Evolutionary conservation across 2,888 invertebrate species (phyloP).

Genomic region (Tenthredo mesomela): DNA sequence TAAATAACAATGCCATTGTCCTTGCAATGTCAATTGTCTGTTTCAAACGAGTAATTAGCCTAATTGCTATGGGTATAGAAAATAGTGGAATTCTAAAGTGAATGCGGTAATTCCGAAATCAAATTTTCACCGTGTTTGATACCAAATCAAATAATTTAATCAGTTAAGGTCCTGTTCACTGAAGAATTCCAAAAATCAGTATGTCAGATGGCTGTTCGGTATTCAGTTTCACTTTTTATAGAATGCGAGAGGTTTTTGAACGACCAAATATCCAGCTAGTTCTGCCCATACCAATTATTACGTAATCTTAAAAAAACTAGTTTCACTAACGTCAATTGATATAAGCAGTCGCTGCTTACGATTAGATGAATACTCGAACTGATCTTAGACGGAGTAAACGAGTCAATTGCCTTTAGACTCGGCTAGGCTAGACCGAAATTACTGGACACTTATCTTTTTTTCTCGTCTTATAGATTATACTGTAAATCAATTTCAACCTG

Average conservation of each 20-base stretch:
- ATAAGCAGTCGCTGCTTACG: conserved; percentile 20
- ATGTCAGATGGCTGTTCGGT: background rate
- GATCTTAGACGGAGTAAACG: background rate
- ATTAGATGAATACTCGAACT: background rate
- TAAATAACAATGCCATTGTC: background rate
- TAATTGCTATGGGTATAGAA: background rate
- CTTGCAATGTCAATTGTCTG: background rate
- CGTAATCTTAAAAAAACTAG: conserved; percentile 14
- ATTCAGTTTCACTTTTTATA: conserved; percentile 34
- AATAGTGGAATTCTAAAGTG: background rate
- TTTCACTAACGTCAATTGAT: conserved; percentile 56
- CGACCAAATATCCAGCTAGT: background rate
- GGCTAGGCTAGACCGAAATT: conserved; percentile 7
- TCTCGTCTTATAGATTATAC: background rate
- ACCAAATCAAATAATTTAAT: background rate
- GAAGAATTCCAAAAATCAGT: background rate
- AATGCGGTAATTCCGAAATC: background rate
- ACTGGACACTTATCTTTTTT: background rate
- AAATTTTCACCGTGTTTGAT: background rate
- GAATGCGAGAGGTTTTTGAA: background rate
- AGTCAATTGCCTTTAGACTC: background rate
- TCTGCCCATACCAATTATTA: background rate
- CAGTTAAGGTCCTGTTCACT: background rate
- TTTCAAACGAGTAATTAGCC: background rate
- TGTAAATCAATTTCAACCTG: background rate